Percentiles rank a stretch among this genome's conserved stretches.
phyloP scores from a whole-genome alignment of 1,140 invertebrate species.

The Drosophila sp. region DNA sequence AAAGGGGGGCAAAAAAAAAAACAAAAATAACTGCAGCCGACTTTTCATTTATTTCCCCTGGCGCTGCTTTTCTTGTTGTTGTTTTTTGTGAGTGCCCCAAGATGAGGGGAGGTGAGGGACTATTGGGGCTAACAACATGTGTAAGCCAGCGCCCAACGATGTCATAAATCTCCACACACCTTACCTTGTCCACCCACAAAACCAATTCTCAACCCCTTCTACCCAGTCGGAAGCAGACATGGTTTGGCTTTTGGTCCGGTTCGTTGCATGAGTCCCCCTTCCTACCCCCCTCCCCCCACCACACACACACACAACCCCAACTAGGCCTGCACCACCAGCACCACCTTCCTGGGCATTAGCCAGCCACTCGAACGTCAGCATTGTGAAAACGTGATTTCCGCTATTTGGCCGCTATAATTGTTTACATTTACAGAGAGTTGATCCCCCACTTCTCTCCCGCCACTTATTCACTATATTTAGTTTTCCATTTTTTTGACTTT shows the following conservation, averaged over 20 bases:
- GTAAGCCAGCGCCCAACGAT: conserved; percentile 59
- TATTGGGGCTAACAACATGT: conserved; percentile 48
- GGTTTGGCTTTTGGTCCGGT: conserved; percentile 23
- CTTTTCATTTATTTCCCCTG: conserved; percentile 33
- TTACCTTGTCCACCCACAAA: conserved; percentile 49
- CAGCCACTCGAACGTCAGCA: conserved; percentile 61
- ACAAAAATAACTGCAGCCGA: conserved; percentile 41
- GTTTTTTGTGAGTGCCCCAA: conserved; percentile 3
- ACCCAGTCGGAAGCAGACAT: conserved; percentile 52
- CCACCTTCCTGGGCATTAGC: conserved; percentile 12
- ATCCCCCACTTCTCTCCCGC: not conserved
- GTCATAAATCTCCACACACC: conserved; percentile 73
- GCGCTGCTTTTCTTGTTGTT: conserved; percentile 32
- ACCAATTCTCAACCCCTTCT: conserved; percentile 22
- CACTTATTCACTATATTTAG: conserved; percentile 4
- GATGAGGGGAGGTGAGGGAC: not conserved
- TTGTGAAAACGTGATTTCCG: conserved; percentile 77
- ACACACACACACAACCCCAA: not conserved
- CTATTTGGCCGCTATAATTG: conserved; percentile 64
- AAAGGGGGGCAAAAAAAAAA: conserved; percentile 27
- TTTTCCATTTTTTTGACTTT: not conserved
- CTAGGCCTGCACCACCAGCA: not conserved
- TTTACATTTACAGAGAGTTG: conserved; percentile 27
- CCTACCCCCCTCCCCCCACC: not conserved
- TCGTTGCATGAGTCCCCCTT: conserved; percentile 22